Evolutionary conservation across 2,113 vertebrate species (phyloP), one percentile per base, ranked within the genome.

Genomic region (Hemiprocne comata): DNA sequence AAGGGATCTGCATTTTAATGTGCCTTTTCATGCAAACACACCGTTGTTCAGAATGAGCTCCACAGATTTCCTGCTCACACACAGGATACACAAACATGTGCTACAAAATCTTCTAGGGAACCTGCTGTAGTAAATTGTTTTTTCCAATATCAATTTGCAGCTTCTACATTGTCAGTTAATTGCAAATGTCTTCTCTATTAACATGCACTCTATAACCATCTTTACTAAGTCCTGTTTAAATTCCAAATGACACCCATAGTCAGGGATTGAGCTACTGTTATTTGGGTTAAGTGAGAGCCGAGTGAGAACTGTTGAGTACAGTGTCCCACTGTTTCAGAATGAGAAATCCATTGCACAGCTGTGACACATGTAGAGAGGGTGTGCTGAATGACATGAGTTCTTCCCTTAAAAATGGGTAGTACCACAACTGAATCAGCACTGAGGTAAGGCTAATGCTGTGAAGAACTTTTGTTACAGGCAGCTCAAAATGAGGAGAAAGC

Each of bases 61-160:
- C 31, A 84, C 58, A 96, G 91, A 73, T 85, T 66, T 55, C 53
- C 84, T 87, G 25, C 81, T 91, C 73, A 82, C 93, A 86, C 74
- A 71, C 51, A 88, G 61, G 77, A 64, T 88, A n/a, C 50, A 94
- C 79, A 81, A 71, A 33, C 1, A 1, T 25, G 74, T 46, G 36
- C 28, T 83, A 93, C 74, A 91, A 92, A 95, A 91, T 92, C 64
- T 74, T 94, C 40, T 66, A 96, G 90, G 86, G 85, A 94, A 88
- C 34, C 21, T 79, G 40, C 48, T 87, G 38, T n/a, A 46, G 53
- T 90, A 88, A 95, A 83, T 75, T 5, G 7, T 7, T 81, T 92
- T 92, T 83, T 42, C 66, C 66, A 6, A 83, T 82, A 93, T 74
- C 74, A 40, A 89, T 93, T 93, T 90, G 44, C 65, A 89, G 46